phyloP scores from a whole-genome alignment of 2,888 invertebrate species.

The Dugesia japonica region DNA sequence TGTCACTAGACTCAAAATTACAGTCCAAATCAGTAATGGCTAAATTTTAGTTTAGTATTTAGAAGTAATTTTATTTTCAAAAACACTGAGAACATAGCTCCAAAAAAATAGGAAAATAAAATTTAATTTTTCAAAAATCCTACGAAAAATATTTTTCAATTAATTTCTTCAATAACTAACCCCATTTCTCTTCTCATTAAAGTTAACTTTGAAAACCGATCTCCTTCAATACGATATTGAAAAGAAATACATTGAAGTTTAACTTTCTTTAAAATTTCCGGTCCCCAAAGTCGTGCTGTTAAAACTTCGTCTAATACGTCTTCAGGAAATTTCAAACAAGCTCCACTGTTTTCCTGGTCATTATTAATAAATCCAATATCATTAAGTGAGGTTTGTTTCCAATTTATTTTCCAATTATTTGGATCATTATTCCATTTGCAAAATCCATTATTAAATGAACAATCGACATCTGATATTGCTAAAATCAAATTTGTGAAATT shows the following conservation, averaged over 20 bases:
- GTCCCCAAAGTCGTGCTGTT: background rate
- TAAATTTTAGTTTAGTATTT: background rate
- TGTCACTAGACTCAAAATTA: background rate
- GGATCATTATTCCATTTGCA: conserved; percentile 11
- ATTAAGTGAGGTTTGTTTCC: background rate
- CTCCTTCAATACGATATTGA: conserved; percentile 3
- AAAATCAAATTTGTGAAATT: background rate
- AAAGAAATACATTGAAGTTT: background rate
- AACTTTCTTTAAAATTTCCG: background rate
- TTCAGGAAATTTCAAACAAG: background rate
- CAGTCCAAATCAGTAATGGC: background rate
- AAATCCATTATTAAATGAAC: conserved; percentile 22
- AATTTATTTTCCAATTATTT: background rate
- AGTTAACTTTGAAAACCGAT: background rate
- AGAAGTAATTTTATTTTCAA: background rate
- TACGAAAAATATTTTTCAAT: too few relatives aligned
- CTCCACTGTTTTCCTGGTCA: background rate
- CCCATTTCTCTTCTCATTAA: conserved; percentile 13
- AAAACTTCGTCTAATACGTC: background rate
- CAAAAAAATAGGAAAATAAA: too few relatives aligned
- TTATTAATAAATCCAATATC: background rate
- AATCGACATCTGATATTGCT: conserved; percentile 22
- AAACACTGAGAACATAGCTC: background rate
- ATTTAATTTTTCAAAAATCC: too few relatives aligned
- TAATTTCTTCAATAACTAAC: background rate